A percentile compares a stretch with the other conserved stretches of the same genome.
Evolutionary conservation across 2,797 vertebrate species (phyloP).

Genomic region (Tokudaia muenninki): DNA sequence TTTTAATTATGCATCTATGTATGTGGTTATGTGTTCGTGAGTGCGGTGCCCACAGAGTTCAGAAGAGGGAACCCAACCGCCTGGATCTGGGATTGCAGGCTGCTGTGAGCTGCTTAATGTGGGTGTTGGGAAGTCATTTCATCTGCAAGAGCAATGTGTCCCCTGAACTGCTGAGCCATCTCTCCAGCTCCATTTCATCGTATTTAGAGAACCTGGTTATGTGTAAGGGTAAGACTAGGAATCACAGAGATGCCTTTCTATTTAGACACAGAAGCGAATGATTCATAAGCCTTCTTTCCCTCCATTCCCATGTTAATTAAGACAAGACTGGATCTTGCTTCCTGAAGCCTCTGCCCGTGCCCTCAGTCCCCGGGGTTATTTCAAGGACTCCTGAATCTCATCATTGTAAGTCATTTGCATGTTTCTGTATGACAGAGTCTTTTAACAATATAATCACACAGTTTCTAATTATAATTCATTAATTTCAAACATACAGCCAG

Average conservation of each 20-base stretch:
- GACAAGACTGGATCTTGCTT: background rate
- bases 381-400: background rate
- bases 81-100: background rate
- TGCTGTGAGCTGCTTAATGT: background rate
- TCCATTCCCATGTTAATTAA: background rate
- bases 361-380: background rate
- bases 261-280: background rate
- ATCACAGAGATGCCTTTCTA: background rate
- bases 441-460: background rate
- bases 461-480: background rate
- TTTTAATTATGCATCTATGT: background rate
- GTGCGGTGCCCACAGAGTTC: too few relatives aligned
- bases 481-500: slow-evolving; percentile 4
- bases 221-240: background rate
- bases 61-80: background rate
- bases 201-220: background rate
- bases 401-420: background rate
- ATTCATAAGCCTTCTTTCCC: background rate
- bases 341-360: background rate
- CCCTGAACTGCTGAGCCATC: background rate
- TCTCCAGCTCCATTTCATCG: background rate
- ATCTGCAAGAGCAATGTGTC: background rate
- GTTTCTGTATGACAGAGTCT: background rate
- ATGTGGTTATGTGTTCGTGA: background rate
- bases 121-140: background rate